phyloP scores from a whole-genome alignment of 2,888 invertebrate genomes.

The Microplitis manilae region DNA sequence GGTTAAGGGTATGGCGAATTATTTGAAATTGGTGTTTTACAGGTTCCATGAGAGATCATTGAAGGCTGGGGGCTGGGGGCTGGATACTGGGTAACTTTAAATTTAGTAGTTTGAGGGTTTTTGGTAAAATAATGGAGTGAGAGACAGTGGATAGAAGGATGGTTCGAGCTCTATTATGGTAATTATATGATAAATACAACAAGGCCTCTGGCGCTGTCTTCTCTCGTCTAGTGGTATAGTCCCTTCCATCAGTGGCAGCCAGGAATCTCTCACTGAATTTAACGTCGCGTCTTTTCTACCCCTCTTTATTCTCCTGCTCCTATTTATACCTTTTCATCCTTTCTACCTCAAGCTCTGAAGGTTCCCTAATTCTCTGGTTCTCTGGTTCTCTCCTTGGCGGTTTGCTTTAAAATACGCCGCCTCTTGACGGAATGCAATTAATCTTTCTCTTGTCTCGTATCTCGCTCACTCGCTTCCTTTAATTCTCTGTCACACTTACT shows the following conservation, averaged over 20 bases:
- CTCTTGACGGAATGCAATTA: slow-evolving; percentile 68
- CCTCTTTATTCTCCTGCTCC: slow-evolving; percentile 33
- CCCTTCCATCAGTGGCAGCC: slow-evolving; percentile 61
- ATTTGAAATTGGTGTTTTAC: slow-evolving; percentile 37
- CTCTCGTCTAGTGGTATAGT: slow-evolving; percentile 53
- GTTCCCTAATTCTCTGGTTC: slow-evolving; percentile 44
- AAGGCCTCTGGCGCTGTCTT: slow-evolving; percentile 68
- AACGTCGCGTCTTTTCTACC: slow-evolving; percentile 43
- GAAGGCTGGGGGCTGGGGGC: slow-evolving; percentile 15
- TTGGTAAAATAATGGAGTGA: slow-evolving; percentile 29
- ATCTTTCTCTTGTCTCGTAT: slow-evolving; percentile 63
- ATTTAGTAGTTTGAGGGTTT: neutral
- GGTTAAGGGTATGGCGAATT: slow-evolving; percentile 58
- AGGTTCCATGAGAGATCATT: slow-evolving; percentile 24
- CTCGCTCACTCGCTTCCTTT: slow-evolving; percentile 43
- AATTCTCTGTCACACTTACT: slow-evolving; percentile 53
- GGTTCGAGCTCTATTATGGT: slow-evolving; percentile 69
- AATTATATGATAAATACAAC: slow-evolving; percentile 72
- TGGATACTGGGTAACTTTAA: slow-evolving; percentile 24
- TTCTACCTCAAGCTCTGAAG: slow-evolving; percentile 40
- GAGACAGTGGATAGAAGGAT: slow-evolving; percentile 47
- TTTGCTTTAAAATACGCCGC: slow-evolving; percentile 67
- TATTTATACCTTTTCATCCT: slow-evolving; percentile 50
- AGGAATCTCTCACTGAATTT: slow-evolving; percentile 61
- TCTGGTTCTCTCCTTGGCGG: slow-evolving; percentile 52